phyloP scores from a whole-genome alignment of 2,888 invertebrate species.

The Phalera bucephala region DNA sequence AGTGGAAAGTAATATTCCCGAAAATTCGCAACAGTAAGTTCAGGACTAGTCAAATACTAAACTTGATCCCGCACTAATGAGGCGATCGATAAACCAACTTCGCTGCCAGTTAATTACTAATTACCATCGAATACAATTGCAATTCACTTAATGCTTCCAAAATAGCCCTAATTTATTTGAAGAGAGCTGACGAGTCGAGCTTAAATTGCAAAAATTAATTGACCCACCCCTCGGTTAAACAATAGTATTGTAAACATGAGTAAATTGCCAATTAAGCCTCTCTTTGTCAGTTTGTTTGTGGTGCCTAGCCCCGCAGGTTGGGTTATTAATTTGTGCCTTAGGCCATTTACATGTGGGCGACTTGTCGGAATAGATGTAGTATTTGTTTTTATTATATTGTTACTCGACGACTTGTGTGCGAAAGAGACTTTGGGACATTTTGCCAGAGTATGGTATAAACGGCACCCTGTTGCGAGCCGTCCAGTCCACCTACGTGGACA shows the following conservation, averaged over 20 bases:
- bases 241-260: conserved; percentile 45
- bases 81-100: no score
- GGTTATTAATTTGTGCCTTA: conserved; percentile 22
- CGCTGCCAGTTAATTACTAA: no score
- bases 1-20: no score
- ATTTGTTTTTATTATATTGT: neutral
- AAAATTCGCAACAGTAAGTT: no score
- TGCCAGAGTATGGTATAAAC: no score
- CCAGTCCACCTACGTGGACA: no score
- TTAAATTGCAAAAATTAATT: conserved; percentile 43
- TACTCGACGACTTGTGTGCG: no score
- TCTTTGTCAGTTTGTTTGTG: conserved; percentile 39
- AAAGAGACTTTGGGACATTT: no score
- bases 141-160: neutral
- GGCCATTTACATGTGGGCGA: neutral
- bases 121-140: no score
- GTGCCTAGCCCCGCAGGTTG: conserved; percentile 17
- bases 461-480: no score
- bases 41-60: no score
- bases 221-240: conserved; percentile 30
- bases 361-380: neutral
- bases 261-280: conserved; percentile 49
- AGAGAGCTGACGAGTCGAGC: conserved; percentile 9
- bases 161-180: conserved; percentile 20
- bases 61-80: no score